Evolutionary conservation across 2,797 vertebrate species (phyloP), one percentile per base, ranked within the genome.

Genomic region (Gymnothorax javanicus): DNA sequence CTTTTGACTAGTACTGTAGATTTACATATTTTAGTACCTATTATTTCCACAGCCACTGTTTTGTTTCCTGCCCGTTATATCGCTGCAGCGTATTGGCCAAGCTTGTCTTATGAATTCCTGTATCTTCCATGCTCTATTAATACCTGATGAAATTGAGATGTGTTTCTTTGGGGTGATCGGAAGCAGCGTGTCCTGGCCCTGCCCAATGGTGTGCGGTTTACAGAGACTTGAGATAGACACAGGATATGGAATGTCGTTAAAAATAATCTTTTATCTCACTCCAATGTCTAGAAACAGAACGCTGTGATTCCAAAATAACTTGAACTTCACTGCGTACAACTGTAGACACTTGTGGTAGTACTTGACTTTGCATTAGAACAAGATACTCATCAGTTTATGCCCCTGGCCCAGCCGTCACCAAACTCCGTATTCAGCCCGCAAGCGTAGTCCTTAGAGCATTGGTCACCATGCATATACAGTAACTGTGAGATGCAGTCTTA

Each of bases 111-210:
- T 91, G 94, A 92, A 94, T 94, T 93, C 90, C 90, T 83, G 85
- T 89, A 91, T 93, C 89, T 92, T 92, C 88, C 88, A 94, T 92
- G 91, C 84, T 90, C 92, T 94, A 95, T 94, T 96, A 96, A 95
- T 90, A 93, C 89, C 89, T 88, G 85, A 89, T 90, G 92, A 92
- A 95, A 93, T 89, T 90, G 91, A 94, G 94, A 94, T 91, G 90
- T 92, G 91, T 91, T 93, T 91, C 93, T 93, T 94, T 87, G 88
- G 93, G 90, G 94, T 93, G 93, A 94, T 89, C 67, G 87, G 94
- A 95, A 92, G 92, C 92, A 89, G 84, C 54, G 85, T 23, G 73
- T 88, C 84, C 86, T 88, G 89, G 93, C 89, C 87, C 87, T 92
- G 88, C 91, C 93, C 92, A 86, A 77, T 90, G 87, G 90, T 88